phyloP scores from a whole-genome alignment of 2,797 vertebrate species.

The Schizopygopsis malacanthus region DNA sequence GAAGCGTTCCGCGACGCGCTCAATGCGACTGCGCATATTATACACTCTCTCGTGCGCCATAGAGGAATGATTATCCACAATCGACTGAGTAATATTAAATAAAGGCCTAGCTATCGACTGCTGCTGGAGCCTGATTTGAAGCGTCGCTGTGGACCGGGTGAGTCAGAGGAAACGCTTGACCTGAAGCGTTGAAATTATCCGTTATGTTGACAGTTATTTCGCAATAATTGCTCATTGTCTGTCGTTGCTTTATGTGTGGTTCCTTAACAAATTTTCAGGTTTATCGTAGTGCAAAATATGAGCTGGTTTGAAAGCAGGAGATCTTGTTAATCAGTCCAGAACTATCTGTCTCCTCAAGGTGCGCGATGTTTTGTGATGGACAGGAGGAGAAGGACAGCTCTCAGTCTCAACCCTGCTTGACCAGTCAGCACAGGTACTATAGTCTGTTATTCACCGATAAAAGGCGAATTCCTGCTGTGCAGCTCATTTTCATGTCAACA shows the following conservation, averaged over 20 bases:
- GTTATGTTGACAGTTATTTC: not conserved
- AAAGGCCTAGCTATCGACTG: conserved; percentile 51
- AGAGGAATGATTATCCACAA: conserved; percentile 23
- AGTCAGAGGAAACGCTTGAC: conserved; percentile 2
- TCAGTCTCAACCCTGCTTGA: conserved; percentile 11
- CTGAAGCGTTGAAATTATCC: not conserved
- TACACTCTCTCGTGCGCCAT: not conserved
- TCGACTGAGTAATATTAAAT: conserved; percentile 49
- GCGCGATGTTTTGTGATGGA: conserved; percentile 41
- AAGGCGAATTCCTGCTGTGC: not conserved
- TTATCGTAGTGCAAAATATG: not conserved
- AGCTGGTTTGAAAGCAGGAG: not conserved
- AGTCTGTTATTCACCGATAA: not conserved
- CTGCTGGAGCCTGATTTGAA: conserved; percentile 70
- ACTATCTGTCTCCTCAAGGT: conserved; percentile 37
- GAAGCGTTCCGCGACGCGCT: conserved; percentile 49
- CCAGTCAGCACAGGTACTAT: conserved; percentile 44
- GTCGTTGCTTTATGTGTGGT: conserved; percentile 13
- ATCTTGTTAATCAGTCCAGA: not conserved
- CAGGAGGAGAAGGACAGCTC: conserved; percentile 41
- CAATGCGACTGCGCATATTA: not conserved
- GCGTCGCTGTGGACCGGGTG: conserved; percentile 71
- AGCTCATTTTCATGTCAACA: not conserved
- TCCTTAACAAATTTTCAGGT: not conserved
- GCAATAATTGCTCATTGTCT: not conserved